phyloP scores from a whole-genome alignment of 1,140 invertebrate genomes.

The Temnothorax curvispinosus region DNA sequence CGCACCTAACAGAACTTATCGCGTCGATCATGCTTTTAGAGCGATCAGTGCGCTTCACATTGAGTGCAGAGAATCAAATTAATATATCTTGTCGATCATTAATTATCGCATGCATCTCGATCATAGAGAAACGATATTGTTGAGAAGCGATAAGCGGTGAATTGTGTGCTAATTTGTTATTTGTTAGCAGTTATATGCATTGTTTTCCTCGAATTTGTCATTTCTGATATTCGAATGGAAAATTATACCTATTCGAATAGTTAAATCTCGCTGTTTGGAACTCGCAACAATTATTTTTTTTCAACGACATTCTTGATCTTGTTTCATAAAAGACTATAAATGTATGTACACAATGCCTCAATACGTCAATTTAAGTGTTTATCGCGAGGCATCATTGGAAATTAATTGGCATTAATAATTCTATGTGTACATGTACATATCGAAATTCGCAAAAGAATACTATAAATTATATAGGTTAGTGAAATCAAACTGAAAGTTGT shows the following conservation, averaged over 20 bases:
- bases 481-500: not conserved
- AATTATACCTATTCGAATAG: no score
- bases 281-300: not conserved
- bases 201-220: no score
- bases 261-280: not conserved
- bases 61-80: not conserved
- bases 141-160: not conserved
- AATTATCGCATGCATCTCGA: conserved; percentile 5
- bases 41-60: conserved; percentile 10
- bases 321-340: not conserved
- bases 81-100: not conserved
- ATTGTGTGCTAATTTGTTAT: not conserved
- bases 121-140: not conserved
- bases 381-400: no score
- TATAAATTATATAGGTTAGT: not conserved
- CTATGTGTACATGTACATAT: not conserved
- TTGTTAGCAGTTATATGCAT: no score
- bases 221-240: no score
- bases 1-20: not conserved
- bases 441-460: not conserved
- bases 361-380: no score
- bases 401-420: no score
- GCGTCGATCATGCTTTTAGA: not conserved
- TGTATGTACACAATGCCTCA: not conserved
- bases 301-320: not conserved